phyloP scores from a whole-genome alignment of 2,797 vertebrate genomes.

The Austrolebias charrua region DNA sequence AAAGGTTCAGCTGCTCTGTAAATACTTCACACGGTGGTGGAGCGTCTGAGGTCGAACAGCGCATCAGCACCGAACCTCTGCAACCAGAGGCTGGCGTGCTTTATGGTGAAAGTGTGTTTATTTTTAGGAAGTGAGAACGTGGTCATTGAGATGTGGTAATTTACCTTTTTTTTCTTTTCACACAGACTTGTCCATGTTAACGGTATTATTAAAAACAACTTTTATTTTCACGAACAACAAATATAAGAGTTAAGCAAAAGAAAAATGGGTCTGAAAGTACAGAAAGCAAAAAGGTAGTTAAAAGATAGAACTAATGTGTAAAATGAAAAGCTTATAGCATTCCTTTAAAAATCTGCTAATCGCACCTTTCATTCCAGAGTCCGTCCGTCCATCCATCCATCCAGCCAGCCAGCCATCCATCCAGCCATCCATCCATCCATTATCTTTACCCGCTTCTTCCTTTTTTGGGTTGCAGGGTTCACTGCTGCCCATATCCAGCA shows the following conservation, averaged over 20 bases:
- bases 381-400: no score
- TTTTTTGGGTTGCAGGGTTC: no score
- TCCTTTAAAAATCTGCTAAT: no score
- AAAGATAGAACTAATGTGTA: no score
- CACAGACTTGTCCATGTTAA: not conserved
- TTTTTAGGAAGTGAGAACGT: slow-evolving; percentile 2
- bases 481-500: no score
- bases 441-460: no score
- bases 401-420: no score
- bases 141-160: not conserved
- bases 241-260: not conserved
- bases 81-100: not conserved
- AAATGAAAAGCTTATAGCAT: no score
- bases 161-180: not conserved
- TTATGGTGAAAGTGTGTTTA: slow-evolving; percentile 5
- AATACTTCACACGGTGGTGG: slow-evolving; percentile 64
- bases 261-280: not conserved
- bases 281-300: not conserved
- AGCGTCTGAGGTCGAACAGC: slow-evolving; percentile 58
- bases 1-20: slow-evolving; percentile 56
- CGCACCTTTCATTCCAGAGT: no score
- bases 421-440: no score
- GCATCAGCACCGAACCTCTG: slow-evolving; percentile 47
- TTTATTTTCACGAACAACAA: not conserved
- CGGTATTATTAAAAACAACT: no score